Conservation (phyloP, 2,797 vertebrate species). For the Salmo trutta region DNA sequence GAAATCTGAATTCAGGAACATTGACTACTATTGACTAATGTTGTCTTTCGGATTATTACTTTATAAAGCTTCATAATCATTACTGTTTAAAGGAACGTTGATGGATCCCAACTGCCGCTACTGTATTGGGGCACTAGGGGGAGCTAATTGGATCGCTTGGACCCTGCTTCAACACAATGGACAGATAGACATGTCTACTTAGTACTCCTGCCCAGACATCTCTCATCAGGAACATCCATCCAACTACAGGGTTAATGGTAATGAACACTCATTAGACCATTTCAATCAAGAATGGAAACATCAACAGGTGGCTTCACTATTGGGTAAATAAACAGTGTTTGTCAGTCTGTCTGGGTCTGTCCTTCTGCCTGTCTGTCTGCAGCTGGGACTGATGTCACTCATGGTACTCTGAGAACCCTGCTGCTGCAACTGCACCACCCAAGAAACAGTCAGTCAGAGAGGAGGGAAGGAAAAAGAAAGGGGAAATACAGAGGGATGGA, state of each 20-base stretch:
- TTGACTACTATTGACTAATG: too few relatives aligned
- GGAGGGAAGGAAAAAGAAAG: slow-evolving; percentile 13
- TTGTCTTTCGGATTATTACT: too few relatives aligned
- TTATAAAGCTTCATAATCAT: too few relatives aligned
- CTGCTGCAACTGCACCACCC: slow-evolving; percentile 22
- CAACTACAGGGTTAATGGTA: not conserved
- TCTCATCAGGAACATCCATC: not conserved
- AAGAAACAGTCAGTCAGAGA: slow-evolving; percentile 25
- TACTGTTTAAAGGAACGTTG: too few relatives aligned
- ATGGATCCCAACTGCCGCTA: too few relatives aligned
- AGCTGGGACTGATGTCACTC: slow-evolving; percentile 7
- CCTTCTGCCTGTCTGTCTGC: not conserved
- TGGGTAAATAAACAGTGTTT: not conserved
- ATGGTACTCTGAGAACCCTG: slow-evolving; percentile 27
- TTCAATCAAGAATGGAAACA: not conserved
- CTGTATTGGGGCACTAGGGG: too few relatives aligned
- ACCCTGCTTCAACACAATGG: too few relatives aligned
- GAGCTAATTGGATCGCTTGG: too few relatives aligned
- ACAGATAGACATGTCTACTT: too few relatives aligned
- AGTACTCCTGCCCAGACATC: not conserved
- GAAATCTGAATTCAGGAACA: too few relatives aligned
- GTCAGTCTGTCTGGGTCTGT: too few relatives aligned
- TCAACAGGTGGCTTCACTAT: not conserved
- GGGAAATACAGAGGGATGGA: not conserved
- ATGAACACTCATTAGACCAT: not conserved